Base-by-base conservation (phyloP, 2,888 invertebrate species). In the Eilema caniola region DNA sequence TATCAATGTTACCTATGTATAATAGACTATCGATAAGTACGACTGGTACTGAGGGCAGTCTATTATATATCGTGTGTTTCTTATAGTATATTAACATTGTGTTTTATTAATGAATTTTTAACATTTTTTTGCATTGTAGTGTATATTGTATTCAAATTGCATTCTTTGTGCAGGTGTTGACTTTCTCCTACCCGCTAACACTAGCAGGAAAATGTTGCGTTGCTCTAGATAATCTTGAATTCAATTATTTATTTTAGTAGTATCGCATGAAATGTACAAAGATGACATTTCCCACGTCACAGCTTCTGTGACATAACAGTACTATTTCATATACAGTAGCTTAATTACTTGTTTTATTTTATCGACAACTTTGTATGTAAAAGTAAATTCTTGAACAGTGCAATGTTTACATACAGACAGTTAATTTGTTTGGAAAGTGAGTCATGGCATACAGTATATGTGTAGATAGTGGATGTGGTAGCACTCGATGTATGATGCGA, bases 191-290 rank as follows among this genome's bases (percentile, higher is more conserved):
- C 91, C 91, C 92, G 93, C 94, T 95, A 95, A 95, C 95, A 92
- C 90, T 92, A 93, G 95, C 95, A 95, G 93, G 93, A 94, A 95
- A 95, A 95, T 95, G 95, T 95, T 95, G 95, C 95, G 92, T 93
- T 92, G 92, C 92, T 93, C 91, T 92, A 88, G 87, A 88, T 88
- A 90, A 85, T 88, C 83, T 86, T 88, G 86, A 89, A 87, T 86
- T 89, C 83, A 87, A 80, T 87, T 86, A 81, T 84, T 86, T 87
- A 60, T 56, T 57, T 56, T 86, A 88, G 81, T 86, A 84, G 85
- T 85, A 85, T 86, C 90, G 94, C 94, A 94, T 94, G 94, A 90
- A 86, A 86, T 91, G 89, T 88, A 89, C 85, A 86, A 75, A 86
- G 59, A 89, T 88, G 87, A 91, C 92, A 92, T 92, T 90, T 88